Percentiles rank a stretch among this genome's conserved stretches.
Conservation (phyloP, 2,113 vertebrate genomes). For the Oncorhynchus kisutch region DNA sequence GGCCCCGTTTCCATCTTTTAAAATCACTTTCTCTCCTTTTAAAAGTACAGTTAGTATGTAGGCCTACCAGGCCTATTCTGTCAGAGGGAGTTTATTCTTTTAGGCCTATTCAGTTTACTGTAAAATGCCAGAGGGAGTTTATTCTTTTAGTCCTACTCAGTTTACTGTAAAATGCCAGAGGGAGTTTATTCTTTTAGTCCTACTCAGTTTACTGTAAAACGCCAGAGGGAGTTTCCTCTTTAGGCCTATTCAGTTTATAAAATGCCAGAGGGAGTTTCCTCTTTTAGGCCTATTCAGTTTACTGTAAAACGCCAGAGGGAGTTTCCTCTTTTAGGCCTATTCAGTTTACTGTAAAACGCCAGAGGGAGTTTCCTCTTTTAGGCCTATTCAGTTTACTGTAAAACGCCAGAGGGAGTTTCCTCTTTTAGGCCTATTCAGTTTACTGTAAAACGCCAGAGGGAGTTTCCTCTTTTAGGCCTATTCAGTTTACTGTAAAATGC, state of each 20-base stretch:
- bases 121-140: conserved; percentile 15
- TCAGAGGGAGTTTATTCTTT: too few relatives aligned
- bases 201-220: too few relatives aligned
- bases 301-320: conserved; percentile 26
- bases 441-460: not conserved
- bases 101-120: conserved; percentile 12
- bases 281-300: not conserved
- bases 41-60: not conserved
- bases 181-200: too few relatives aligned
- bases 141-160: too few relatives aligned
- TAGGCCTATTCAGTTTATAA: not conserved
- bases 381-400: conserved; percentile 15
- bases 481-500: not conserved
- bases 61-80: too few relatives aligned
- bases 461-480: too few relatives aligned
- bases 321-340: too few relatives aligned
- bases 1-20: not conserved
- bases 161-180: too few relatives aligned
- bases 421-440: conserved; percentile 2
- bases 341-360: conserved; percentile 27
- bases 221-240: too few relatives aligned
- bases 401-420: not conserved
- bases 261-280: not conserved
- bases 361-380: conserved; percentile 25
- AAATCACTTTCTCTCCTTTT: too few relatives aligned